A percentile compares a stretch with the other conserved stretches of the same genome.
These are phyloP conservation scores for Probaryconus sp. DNA, from an alignment of 1,140 invertebrate species.

Conservation along the genomic window DNA sequence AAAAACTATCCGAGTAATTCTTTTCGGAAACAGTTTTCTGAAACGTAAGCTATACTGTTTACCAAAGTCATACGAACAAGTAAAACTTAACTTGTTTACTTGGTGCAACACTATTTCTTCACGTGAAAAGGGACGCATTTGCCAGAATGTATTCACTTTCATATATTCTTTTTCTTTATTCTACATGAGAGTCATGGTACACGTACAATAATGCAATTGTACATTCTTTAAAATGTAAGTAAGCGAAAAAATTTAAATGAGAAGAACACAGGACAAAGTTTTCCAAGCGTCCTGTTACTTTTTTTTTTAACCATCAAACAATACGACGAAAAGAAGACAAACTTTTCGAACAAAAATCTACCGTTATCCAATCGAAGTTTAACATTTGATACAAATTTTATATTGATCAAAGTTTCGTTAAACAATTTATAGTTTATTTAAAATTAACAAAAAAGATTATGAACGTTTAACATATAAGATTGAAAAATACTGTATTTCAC, in stretches of 20 bases:
- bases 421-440: no score
- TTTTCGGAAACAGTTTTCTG: no score
- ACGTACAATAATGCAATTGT: conserved; percentile 27
- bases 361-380: no score
- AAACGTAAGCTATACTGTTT: conserved; percentile 7
- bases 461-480: no score
- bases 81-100: conserved; percentile 29
- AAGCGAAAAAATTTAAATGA: conserved; percentile 30
- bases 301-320: conserved; percentile 3
- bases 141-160: conserved; percentile 27
- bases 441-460: no score
- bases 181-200: conserved; percentile 10
- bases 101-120: background rate
- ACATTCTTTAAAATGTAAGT: background rate
- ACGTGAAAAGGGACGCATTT: conserved; percentile 1
- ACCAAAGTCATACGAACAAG: conserved; percentile 17
- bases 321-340: background rate
- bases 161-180: conserved; percentile 14
- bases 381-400: no score
- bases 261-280: conserved; percentile 29
- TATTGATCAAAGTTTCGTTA: no score
- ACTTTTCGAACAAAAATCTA: conserved; percentile 6
- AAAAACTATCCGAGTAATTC: no score
- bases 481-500: no score
- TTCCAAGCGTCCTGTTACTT: conserved; percentile 12